Conservation (phyloP, 2,888 invertebrate species). For the Nemapogon koenigi region DNA sequence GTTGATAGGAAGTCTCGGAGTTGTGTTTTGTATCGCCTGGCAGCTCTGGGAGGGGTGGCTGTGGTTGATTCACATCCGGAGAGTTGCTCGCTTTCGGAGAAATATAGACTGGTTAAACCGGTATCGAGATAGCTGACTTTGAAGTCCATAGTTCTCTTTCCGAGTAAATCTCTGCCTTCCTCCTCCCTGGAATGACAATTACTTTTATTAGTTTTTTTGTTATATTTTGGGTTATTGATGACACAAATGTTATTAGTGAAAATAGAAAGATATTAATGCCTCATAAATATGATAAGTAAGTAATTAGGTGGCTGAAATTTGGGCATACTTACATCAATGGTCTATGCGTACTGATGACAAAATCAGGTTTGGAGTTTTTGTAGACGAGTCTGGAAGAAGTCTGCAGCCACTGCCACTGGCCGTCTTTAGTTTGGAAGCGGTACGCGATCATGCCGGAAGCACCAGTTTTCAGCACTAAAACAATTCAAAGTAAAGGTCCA, state of each 20-base stretch:
- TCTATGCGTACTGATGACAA: slow-evolving; percentile 97
- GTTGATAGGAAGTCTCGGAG: slow-evolving; percentile 91
- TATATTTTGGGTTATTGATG: too few species aligned
- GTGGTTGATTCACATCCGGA: slow-evolving; percentile 63
- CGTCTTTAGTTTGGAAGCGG: slow-evolving; percentile 93
- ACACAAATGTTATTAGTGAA: too few species aligned
- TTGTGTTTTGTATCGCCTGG: slow-evolving; percentile 92
- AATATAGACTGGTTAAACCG: slow-evolving; percentile 88
- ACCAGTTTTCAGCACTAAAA: slow-evolving; percentile 96
- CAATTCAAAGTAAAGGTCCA: slow-evolving; percentile 9
- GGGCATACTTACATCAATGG: slow-evolving; percentile 94
- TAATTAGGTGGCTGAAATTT: too few species aligned
- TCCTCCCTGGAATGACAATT: slow-evolving; percentile 80
- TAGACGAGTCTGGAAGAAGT: slow-evolving; percentile 94
- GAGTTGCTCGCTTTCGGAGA: slow-evolving; percentile 85
- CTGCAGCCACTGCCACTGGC: slow-evolving; percentile 98
- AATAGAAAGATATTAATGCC: too few species aligned
- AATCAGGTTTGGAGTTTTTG: slow-evolving; percentile 99
- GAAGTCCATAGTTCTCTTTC: slow-evolving; percentile 98
- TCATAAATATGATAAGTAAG: too few species aligned
- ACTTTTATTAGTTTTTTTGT: too few species aligned
- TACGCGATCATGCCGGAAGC: slow-evolving; percentile 99
- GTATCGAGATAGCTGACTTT: slow-evolving; percentile 98
- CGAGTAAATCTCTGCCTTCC: slow-evolving; percentile 95
- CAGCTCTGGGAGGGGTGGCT: slow-evolving; percentile 80